Evolutionary conservation across 2,888 invertebrate species (phyloP).

Genomic region (Eristalis pertinax): DNA sequence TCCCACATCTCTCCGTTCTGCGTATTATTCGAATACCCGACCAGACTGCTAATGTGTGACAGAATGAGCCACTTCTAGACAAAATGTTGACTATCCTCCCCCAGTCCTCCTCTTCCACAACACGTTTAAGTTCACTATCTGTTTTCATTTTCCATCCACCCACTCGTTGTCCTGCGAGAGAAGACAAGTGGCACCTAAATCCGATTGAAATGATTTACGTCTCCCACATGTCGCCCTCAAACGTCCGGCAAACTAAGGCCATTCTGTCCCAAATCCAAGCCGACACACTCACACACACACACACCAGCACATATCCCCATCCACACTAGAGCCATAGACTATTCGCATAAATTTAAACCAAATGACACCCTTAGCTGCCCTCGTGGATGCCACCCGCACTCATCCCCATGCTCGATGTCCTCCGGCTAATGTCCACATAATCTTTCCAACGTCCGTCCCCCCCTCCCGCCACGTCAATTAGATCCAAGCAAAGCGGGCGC

Average conservation of each 20-base stretch:
- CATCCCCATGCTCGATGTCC: slow-evolving; percentile 3
- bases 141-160: not conserved
- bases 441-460: slow-evolving; percentile 25
- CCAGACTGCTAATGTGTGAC: not conserved
- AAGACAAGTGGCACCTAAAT: not conserved
- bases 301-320: not conserved
- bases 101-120: not conserved
- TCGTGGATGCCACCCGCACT: slow-evolving; percentile 32
- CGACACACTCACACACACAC: not conserved
- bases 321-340: slow-evolving; percentile 6
- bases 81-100: not conserved
- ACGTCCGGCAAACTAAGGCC: not conserved
- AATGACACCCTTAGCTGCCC: slow-evolving; percentile 54
- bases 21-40: not conserved
- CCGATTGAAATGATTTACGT: slow-evolving; percentile 1
- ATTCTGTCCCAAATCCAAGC: not conserved
- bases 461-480: slow-evolving; percentile 54
- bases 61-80: not conserved
- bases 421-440: slow-evolving; percentile 64
- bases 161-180: not conserved
- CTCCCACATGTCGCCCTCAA: not conserved
- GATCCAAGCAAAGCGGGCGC: slow-evolving; percentile 9
- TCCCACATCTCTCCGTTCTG: not conserved
- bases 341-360: slow-evolving; percentile 58
- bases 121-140: not conserved